A percentile compares a stretch with the other conserved stretches of the same genome.
Conservation (phyloP, 2,888 invertebrate genomes). For the Metalampra italica region DNA sequence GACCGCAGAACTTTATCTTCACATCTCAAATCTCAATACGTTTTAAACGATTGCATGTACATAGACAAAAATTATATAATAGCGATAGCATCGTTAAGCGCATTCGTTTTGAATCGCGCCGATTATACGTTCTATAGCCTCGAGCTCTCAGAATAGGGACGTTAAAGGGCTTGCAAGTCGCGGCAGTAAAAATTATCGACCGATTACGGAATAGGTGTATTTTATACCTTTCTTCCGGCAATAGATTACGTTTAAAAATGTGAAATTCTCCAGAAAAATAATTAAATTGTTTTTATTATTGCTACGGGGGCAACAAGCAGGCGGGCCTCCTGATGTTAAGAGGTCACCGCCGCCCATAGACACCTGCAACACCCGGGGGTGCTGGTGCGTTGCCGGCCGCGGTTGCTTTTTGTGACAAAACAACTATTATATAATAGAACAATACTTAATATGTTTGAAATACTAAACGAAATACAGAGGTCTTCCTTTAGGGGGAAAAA, state of each 20-base stretch:
- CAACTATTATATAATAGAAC: no score
- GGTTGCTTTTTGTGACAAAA: no score
- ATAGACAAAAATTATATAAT: slow-evolving; percentile 19
- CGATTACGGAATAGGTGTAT: slow-evolving; percentile 15
- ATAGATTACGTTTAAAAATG: slow-evolving; percentile 6
- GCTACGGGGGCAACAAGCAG: no score
- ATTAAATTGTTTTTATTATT: no score
- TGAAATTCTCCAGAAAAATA: not conserved
- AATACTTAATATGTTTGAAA: no score
- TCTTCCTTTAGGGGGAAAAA: no score
- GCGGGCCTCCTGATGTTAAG: no score
- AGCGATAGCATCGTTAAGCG: slow-evolving; percentile 14
- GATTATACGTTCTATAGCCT: slow-evolving; percentile 13
- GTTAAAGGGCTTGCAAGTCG: slow-evolving; percentile 21
- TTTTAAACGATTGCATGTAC: slow-evolving; percentile 16
- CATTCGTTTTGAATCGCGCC: slow-evolving; percentile 15
- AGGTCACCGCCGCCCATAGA: no score
- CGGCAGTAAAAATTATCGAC: slow-evolving; percentile 18
- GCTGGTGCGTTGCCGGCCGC: no score
- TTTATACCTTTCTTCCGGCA: slow-evolving; percentile 18
- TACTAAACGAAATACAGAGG: no score
- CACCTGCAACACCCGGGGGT: no score
- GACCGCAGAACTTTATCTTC: slow-evolving; percentile 5
- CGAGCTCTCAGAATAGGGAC: slow-evolving; percentile 11
- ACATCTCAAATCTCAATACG: slow-evolving; percentile 15